These are phyloP conservation scores for Perognathus longimembris DNA, from an alignment of 2,113 vertebrate species.

Conservation along the genomic window DNA sequence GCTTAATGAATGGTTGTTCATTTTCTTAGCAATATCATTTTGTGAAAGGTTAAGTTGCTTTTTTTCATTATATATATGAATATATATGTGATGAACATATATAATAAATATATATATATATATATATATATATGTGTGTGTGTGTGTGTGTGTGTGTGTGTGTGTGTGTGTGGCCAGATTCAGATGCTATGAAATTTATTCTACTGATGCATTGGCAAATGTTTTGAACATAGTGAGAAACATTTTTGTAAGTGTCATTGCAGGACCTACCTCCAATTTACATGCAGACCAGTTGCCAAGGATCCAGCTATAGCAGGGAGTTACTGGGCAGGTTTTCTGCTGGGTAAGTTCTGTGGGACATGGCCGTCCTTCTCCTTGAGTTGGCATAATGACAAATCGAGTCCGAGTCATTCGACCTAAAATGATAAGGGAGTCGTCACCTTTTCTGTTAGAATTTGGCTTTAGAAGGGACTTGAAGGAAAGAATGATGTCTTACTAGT, in stretches of 20 bases:
- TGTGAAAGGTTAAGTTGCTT: neutral
- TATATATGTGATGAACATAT: no score
- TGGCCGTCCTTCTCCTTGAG: constrained; percentile 92
- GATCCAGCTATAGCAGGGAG: constrained; percentile 94
- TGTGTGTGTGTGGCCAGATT: no score
- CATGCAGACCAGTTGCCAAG: constrained; percentile 94
- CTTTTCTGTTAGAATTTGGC: constrained; percentile 17
- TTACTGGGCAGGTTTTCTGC: constrained; percentile 92
- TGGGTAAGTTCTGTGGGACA: constrained; percentile 93
- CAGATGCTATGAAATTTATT: neutral
- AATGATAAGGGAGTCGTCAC: constrained; percentile 66
- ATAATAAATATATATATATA: no score
- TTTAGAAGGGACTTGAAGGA: neutral
- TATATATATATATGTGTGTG: no score
- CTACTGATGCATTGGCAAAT: rapidly evolving
- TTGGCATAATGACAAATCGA: constrained; percentile 90
- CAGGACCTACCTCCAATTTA: constrained; percentile 90
- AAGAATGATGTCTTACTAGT: neutral
- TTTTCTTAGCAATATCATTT: neutral
- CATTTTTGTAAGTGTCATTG: neutral
- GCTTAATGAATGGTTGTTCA: constrained; percentile 49
- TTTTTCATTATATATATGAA: neutral
- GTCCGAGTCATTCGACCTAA: constrained; percentile 92
- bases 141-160: no score
- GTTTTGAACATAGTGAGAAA: rapidly evolving